Conservation (phyloP, 2,797 vertebrate species). For the Leucoraja ocellata region DNA sequence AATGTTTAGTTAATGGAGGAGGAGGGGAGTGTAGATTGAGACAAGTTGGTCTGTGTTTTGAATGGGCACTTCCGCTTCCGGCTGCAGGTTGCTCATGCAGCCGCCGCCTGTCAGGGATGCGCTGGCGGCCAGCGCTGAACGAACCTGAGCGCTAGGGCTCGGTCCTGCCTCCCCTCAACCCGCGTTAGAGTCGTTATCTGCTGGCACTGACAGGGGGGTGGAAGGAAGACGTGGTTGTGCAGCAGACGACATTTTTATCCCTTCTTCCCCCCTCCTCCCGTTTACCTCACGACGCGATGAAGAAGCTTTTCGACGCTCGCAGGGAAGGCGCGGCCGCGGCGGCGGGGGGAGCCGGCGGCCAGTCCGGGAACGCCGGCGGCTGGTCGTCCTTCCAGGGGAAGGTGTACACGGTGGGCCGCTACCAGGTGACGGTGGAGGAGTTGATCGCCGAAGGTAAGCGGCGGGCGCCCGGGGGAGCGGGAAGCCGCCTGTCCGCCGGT, state of each 20-base stretch:
- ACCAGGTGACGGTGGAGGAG: conserved; percentile 36
- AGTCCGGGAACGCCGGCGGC: not conserved
- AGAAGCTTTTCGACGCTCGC: conserved; percentile 27
- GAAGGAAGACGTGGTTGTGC: too few relatives aligned
- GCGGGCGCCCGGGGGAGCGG: not conserved
- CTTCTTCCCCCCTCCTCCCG: too few relatives aligned
- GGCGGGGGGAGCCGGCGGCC: not conserved
- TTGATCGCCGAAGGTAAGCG: conserved; percentile 16
- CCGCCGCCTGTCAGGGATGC: conserved; percentile 9
- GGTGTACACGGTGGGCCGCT: conserved; percentile 17
- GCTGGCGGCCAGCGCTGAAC: too few relatives aligned
- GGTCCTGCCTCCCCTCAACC: not conserved
- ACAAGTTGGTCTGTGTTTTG: not conserved
- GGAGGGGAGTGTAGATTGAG: not conserved
- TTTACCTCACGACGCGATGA: not conserved
- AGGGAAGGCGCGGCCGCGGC: not conserved
- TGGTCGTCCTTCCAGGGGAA: conserved; percentile 29
- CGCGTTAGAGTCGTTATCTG: not conserved
- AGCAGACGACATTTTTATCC: too few relatives aligned
- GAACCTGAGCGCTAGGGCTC: not conserved
- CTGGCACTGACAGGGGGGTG: not conserved
- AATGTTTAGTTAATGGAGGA: too few relatives aligned
- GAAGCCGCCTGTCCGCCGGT: not conserved
- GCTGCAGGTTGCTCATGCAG: not conserved
- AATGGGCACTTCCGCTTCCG: not conserved